Percentiles rank a stretch among this genome's conserved stretches.
phyloP scores from a whole-genome alignment of 1,140 invertebrate species.

The Chionoecetes opilio region DNA sequence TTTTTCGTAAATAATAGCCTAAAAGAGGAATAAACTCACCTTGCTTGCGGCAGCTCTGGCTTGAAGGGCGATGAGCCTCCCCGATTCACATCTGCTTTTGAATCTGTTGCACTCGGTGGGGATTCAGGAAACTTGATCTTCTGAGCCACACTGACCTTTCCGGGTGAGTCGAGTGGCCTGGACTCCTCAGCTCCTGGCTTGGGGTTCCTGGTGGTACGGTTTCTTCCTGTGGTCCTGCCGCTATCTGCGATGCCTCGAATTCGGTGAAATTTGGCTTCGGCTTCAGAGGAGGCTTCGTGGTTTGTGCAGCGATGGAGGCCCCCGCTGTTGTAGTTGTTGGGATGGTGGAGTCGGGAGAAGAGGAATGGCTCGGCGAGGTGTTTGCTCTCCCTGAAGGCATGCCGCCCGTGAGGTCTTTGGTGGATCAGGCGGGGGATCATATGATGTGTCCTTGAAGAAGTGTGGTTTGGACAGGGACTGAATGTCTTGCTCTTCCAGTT shows the following conservation, averaged over 20 bases:
- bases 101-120: not conserved
- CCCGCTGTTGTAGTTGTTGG: not conserved
- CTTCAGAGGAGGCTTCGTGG: not conserved
- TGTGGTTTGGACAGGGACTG: not conserved
- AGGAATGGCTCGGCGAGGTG: not conserved
- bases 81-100: not conserved
- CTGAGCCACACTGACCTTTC: not conserved
- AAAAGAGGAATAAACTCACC: not conserved
- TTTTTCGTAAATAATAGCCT: too few species aligned
- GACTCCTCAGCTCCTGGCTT: not conserved
- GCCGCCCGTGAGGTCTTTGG: not conserved
- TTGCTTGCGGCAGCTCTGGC: not conserved
- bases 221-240: not conserved
- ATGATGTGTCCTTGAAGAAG: not conserved
- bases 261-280: not conserved
- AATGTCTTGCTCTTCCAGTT: not conserved
- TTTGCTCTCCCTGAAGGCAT: not conserved
- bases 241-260: not conserved
- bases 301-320: too few species aligned
- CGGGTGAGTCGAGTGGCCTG: not conserved
- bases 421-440: not conserved
- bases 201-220: not conserved
- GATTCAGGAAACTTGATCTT: constrained; percentile 20
- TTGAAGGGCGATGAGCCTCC: not conserved
- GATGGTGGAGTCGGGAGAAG: not conserved